These are phyloP conservation scores for Crenichthys baileyi DNA, from an alignment of 2,797 vertebrate species.

Conservation along the genomic window DNA sequence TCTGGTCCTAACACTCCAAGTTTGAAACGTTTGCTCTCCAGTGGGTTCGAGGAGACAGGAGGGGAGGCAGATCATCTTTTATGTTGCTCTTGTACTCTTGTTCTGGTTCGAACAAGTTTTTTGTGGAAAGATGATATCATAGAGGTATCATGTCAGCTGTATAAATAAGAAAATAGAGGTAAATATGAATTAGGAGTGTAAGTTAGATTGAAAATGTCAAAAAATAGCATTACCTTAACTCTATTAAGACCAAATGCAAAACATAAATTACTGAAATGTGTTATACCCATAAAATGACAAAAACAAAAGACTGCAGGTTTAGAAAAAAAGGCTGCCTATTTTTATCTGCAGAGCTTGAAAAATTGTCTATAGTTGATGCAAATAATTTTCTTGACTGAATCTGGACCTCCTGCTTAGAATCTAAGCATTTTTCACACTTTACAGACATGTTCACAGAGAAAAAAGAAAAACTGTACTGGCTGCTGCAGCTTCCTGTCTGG, in stretches of 20 bases:
- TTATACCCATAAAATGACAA: no score
- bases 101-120: constrained; percentile 3
- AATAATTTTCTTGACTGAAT: no score
- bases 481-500: neutral
- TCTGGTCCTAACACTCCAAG: constrained; percentile 77
- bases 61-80: constrained; percentile 38
- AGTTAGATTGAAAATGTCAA: neutral
- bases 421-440: no score
- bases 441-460: neutral
- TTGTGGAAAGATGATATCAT: neutral
- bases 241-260: neutral
- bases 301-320: neutral
- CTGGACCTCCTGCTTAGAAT: no score
- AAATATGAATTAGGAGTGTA: neutral
- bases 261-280: no score
- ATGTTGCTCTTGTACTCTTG: constrained; percentile 27
- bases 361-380: no score
- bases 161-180: neutral
- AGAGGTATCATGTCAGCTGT: neutral
- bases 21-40: constrained; percentile 79
- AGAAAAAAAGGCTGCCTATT: no score
- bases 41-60: constrained; percentile 72
- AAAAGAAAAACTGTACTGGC: neutral
- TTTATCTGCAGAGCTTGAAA: no score
- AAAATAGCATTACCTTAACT: neutral